Base-by-base conservation (phyloP, 2,888 invertebrate species). In the Ornithoptera priamus region DNA sequence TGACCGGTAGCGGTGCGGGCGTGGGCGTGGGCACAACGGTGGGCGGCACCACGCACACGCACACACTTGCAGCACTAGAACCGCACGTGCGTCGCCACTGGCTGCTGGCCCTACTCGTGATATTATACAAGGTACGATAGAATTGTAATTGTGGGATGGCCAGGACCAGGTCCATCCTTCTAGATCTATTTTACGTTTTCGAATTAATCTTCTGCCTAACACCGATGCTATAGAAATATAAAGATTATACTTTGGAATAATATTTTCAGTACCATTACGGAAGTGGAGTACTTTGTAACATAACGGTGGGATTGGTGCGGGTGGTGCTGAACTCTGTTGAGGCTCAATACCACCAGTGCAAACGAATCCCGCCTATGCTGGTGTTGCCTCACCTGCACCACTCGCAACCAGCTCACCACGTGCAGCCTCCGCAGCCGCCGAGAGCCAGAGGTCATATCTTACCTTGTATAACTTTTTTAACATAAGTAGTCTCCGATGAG, bases 281-380 rank as follows among this genome's bases (percentile, higher is more conserved):
- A 63, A 94, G 94, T 76, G 96, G 96, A 62, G 93, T 95, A 0
- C 93, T 95, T 77, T 95, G 95, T 82, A 93, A 89, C 12, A 95
- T 96, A 79, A 93, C 97, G 65, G 96, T 97, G 81, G 94, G 96
- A 0, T 93, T 99, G 73, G 96, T 99, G 67, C 95, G 96, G 75
- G 96, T 99, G 76, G 97, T 99, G 20, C 93, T 99, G 71, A 98
- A 98, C 87, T 98, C 99, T 0, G 92, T 99, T 74, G 97, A 98
- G 84, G 95, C 96, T 8, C 98, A 98, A 85, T 96, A 97, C 83
- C 99, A 99, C 88, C 96, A 96, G 72, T 99, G 99, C 88, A 95
- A 96, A 82, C 94, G 96, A 75, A 95, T 97, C 72, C 97, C 97
- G 62, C 96, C 96, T 12, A 95, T 97, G 76, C 93, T 97, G 62